Evolutionary conservation across 2,888 invertebrate genomes (phyloP).

Genomic region (Pristionchus exspectatus): DNA sequence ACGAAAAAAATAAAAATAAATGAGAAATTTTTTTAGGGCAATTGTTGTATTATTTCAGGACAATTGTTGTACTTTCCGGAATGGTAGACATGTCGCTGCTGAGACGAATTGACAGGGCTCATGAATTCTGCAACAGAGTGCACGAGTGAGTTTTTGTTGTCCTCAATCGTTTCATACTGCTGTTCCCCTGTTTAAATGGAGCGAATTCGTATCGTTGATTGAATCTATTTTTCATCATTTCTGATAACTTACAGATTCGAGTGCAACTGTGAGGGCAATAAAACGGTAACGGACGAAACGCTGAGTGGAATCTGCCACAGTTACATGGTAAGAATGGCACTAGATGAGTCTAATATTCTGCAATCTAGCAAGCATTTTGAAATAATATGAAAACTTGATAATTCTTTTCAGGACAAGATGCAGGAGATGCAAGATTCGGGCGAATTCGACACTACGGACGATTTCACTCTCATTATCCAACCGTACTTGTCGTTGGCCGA

Average conservation of each 20-base stretch:
- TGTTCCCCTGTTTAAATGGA: no score
- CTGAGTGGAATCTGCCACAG: slow-evolving; percentile 20
- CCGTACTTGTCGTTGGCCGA: not conserved
- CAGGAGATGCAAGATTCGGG: slow-evolving; percentile 45
- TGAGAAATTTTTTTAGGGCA: not conserved
- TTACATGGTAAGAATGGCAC: not conserved
- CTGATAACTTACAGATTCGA: not conserved
- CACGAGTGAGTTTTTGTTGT: slow-evolving; percentile 58
- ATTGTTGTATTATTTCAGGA: slow-evolving; percentile 59
- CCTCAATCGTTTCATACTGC: no score
- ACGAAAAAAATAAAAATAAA: no score
- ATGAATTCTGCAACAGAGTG: slow-evolving; percentile 69
- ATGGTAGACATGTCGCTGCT: slow-evolving; percentile 73
- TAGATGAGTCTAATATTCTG: no score
- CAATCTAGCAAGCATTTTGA: no score
- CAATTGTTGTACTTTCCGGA: slow-evolving; percentile 70
- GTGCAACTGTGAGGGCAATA: slow-evolving; percentile 40
- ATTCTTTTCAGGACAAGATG: not conserved
- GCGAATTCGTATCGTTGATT: no score
- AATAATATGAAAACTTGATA: no score
- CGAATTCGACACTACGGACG: slow-evolving; percentile 22
- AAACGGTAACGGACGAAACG: not conserved
- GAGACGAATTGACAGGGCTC: slow-evolving; percentile 66
- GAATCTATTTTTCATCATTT: not conserved
- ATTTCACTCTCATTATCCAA: slow-evolving; percentile 27